These are phyloP conservation scores for Leptogaster cylindrica DNA, from an alignment of 2,888 invertebrate genomes.

Conservation along the genomic window DNA sequence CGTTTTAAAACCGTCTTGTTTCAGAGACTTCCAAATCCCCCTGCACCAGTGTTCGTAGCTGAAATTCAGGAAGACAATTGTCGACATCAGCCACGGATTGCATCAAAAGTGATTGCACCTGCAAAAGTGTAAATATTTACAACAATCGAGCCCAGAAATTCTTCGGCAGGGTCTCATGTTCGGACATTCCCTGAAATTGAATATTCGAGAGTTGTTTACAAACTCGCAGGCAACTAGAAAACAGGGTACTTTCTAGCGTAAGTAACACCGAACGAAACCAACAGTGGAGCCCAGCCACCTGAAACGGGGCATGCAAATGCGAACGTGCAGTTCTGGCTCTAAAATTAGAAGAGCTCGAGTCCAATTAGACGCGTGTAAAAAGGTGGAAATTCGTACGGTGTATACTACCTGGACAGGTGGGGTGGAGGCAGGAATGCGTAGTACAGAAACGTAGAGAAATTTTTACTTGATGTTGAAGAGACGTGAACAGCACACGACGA, in stretches of 20 bases:
- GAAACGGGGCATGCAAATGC: conserved; percentile 23
- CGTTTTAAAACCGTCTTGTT: too few species aligned
- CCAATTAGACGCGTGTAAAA: conserved; percentile 4
- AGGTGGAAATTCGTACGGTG: background rate
- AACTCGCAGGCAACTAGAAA: conserved; percentile 6
- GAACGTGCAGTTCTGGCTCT: background rate
- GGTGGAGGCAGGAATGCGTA: background rate
- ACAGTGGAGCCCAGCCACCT: conserved; percentile 26
- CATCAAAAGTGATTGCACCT: too few species aligned
- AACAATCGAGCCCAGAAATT: too few species aligned
- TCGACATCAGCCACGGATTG: too few species aligned
- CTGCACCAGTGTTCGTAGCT: too few species aligned
- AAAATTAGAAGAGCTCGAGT: conserved; percentile 20
- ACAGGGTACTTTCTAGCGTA: conserved; percentile 19
- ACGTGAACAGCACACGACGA: too few species aligned
- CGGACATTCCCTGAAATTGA: conserved; percentile 1
- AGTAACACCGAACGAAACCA: conserved; percentile 24
- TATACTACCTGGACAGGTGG: background rate
- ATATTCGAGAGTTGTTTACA: conserved; percentile 14
- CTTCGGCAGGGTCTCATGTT: too few species aligned
- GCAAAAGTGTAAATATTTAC: too few species aligned
- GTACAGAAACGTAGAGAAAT: background rate
- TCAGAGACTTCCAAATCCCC: too few species aligned
- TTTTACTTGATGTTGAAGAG: too few species aligned
- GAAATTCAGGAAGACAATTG: too few species aligned